These are phyloP conservation scores for Etheostoma perlongum DNA, from an alignment of 2,797 vertebrate species.

Conservation along the genomic window DNA sequence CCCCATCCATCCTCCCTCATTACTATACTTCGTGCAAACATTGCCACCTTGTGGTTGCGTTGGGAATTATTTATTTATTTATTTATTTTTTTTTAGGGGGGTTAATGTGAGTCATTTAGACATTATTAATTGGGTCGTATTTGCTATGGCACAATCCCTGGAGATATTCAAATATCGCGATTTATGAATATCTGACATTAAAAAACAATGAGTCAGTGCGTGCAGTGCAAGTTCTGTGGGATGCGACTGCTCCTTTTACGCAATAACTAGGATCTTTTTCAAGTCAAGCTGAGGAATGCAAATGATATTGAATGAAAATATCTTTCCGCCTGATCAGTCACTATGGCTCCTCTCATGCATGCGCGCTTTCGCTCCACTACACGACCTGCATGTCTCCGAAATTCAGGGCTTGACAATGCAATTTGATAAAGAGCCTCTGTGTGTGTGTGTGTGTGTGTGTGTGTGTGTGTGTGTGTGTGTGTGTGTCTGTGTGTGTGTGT, in stretches of 20 bases:
- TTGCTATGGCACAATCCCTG: slow-evolving; percentile 43
- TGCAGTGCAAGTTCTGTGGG: slow-evolving; percentile 33
- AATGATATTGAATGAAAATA: slow-evolving; percentile 24
- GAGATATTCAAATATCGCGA: slow-evolving; percentile 42
- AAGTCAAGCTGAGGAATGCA: slow-evolving; percentile 29
- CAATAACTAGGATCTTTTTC: slow-evolving; percentile 42
- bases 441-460: slow-evolving; percentile 26
- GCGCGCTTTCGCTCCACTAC: slow-evolving; percentile 51
- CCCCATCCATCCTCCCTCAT: slow-evolving; percentile 81
- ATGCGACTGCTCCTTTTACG: slow-evolving; percentile 65
- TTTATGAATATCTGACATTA: slow-evolving; percentile 41
- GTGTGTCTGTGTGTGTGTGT: slow-evolving; percentile 31
- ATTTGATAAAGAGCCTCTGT: slow-evolving; percentile 76
- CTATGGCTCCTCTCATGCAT: slow-evolving; percentile 14
- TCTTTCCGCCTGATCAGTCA: slow-evolving; percentile 37
- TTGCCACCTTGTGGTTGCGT: slow-evolving; percentile 95
- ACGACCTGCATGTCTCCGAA: slow-evolving; percentile 62
- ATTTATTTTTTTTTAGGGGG: slow-evolving; percentile 51
- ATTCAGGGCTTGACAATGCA: slow-evolving; percentile 74
- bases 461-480: slow-evolving; percentile 27
- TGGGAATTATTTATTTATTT: slow-evolving; percentile 56
- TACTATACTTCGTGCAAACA: slow-evolving; percentile 92
- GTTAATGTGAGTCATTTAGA: slow-evolving; percentile 77
- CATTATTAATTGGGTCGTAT: slow-evolving; percentile 71
- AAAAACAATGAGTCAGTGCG: slow-evolving; percentile 22